phyloP scores from a whole-genome alignment of 92 coral and sea anemone species.

The Epizoanthus illoricatus region DNA sequence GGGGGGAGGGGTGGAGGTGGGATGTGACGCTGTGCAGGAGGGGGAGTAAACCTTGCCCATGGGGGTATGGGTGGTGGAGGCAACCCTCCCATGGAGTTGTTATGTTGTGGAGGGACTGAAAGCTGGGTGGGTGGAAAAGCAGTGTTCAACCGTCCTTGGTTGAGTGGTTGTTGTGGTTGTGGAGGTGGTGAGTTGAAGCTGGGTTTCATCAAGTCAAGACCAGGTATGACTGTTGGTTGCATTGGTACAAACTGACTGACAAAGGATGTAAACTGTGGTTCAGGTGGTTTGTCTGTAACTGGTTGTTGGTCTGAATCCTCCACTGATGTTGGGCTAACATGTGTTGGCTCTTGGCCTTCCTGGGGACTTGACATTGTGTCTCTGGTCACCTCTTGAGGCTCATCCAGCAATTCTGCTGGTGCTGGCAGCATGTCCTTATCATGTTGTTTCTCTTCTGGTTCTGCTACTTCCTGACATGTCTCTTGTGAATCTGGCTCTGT shows the following conservation, averaged over 20 bases:
- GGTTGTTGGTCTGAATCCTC: neutral
- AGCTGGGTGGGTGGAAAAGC: neutral
- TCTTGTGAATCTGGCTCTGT: neutral
- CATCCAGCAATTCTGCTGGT: neutral
- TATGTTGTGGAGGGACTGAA: neutral
- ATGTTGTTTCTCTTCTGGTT: neutral
- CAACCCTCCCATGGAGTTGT: neutral
- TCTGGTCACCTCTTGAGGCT: neutral
- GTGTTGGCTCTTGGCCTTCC: neutral
- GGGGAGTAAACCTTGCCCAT: slow-evolving; percentile 31
- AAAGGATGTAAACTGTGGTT: neutral
- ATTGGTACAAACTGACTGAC: slow-evolving; percentile 6
- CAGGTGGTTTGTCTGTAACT: neutral
- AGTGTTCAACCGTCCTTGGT: slow-evolving; percentile 10
- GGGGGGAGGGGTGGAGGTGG: slow-evolving; percentile 33
- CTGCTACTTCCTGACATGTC: neutral
- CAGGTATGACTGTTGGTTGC: slow-evolving; percentile 31
- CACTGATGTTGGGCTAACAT: neutral
- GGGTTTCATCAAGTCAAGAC: slow-evolving; percentile 35
- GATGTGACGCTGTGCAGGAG: slow-evolving; percentile 32
- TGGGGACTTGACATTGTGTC: neutral
- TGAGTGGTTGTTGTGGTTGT: slow-evolving; percentile 18
- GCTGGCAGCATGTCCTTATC: neutral
- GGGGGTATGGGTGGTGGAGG: slow-evolving; percentile 38
- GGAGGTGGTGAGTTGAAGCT: slow-evolving; percentile 36